Evolutionary conservation across 30 jellyfish, hydroid and myxozoan genomes (phyloP), one percentile per base, ranked within the genome.

Genomic region (Nemopilema nomurai): DNA sequence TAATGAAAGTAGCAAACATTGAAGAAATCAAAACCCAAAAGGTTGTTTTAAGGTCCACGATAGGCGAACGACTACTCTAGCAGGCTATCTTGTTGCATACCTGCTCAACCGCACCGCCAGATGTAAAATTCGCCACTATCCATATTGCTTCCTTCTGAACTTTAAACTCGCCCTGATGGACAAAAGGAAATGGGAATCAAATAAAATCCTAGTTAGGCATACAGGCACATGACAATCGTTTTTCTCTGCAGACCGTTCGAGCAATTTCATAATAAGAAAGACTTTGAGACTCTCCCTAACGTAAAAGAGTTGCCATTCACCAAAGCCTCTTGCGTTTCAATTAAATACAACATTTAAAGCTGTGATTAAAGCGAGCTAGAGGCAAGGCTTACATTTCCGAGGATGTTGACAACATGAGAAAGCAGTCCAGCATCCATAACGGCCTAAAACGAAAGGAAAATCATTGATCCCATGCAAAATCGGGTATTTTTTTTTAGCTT

Each of bases 101-200:
- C 91, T 94, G 99, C 18, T 89, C 89, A 1, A 92, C 87, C n/a
- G 80, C 63, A 26, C 99, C 99, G 21, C 99, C 99, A 28, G 99
- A 94, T 4, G 99, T 94, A 69, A 78, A 94, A 81, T 94, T 94
- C 27, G 99, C 94, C 0, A 94, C 79, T 23, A 94, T 91, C 99
- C 99, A 94, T 24, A 94, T 96, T 8, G 97, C 96, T 73, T 94
- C 99, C 75, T 90, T 89, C 69, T 90, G 99, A 0, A 84, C 93
- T 67, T 94, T 94, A 88, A 84, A 94, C 16, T 94, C 99, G 0
- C 99, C 99, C 91, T 89, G 24, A 13, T 64, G 33, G 32, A 28
- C 6, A 6, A 41, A 41, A 41, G 57, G 13, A 6, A 13, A 41
- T 3, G 13, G 57, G 9, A 41, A n/a, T n/a, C 57, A 41, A 13